Percentiles rank a stretch among this genome's conserved stretches.
phyloP scores from a whole-genome alignment of 2,888 invertebrate genomes.

The Aphidius colemani region DNA sequence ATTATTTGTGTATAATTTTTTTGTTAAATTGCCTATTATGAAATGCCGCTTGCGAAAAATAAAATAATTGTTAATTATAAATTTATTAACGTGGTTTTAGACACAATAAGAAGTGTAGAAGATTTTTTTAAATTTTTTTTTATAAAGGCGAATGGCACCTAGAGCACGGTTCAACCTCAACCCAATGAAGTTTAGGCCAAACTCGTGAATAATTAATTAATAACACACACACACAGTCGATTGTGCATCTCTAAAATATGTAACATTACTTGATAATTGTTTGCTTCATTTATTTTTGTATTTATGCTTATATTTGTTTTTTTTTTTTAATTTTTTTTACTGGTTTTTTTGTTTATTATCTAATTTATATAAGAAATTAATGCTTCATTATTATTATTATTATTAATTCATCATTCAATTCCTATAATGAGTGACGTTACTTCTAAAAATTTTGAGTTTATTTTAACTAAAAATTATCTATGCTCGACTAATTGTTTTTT shows the following conservation, averaged over 20 bases:
- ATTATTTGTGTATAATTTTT: too few relatives aligned
- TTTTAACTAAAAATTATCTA: slow-evolving; percentile 20
- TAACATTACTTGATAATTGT: slow-evolving; percentile 39
- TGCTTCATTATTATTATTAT: slow-evolving; percentile 22
- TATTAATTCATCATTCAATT: slow-evolving; percentile 41
- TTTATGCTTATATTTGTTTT: neutral
- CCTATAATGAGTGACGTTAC: slow-evolving; percentile 47
- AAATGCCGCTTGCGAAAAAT: too few relatives aligned
- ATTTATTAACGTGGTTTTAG: too few relatives aligned
- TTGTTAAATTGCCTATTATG: too few relatives aligned
- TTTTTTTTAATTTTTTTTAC: slow-evolving; percentile 8
- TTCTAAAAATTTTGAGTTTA: neutral
- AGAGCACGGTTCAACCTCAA: slow-evolving; percentile 36
- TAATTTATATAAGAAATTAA: slow-evolving; percentile 34
- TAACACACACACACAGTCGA: slow-evolving; percentile 40
- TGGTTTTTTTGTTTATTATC: slow-evolving; percentile 10
- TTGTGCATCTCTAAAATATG: slow-evolving; percentile 48
- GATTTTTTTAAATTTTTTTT: neutral
- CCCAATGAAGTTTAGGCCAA: slow-evolving; percentile 49
- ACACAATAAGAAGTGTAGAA: slow-evolving; percentile 11
- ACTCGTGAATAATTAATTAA: slow-evolving; percentile 34
- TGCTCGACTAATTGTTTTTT: slow-evolving; percentile 14
- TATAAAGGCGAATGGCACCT: slow-evolving; percentile 16
- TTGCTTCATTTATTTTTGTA: slow-evolving; percentile 20
- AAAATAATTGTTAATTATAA: too few relatives aligned